Evolutionary conservation across 2,113 vertebrate species (phyloP), one percentile per base, ranked within the genome.

Genomic region (Malurus melanocephalus): DNA sequence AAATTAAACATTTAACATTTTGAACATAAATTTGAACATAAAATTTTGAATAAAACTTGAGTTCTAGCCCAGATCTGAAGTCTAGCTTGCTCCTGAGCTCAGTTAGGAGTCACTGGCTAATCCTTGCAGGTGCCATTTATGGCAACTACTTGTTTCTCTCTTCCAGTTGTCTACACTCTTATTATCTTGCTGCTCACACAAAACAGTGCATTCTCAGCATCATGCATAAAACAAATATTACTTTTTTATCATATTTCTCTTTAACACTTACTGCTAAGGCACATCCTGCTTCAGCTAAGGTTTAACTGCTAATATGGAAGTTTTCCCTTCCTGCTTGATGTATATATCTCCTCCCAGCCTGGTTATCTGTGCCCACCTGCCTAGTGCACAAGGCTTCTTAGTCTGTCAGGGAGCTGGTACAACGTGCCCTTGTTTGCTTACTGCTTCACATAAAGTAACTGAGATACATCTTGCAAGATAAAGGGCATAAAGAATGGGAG

Each of bases 321-420:
- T 27, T 8, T 69, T 91, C 14, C 28, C 20, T 61, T 76, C 28
- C 23, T 55, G 19, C 52, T 83, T 7, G n/a, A 22, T 52, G 42
- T 16, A 10, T 66, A 0, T 15, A 30, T 73, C 0, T 2, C 11
- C 10, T 80, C 35, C 21, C 28, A 48, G 0, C 30, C 67, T 3
- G 0, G 24, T 60, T 88, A 35, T 14, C 65, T 6, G 1, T 86
- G 53, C 77, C 73, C 27, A 62, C 76, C 40, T 76, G 33, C 38
- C 38, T 35, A 33, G 32, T 49, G 27, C 32, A 76, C 33, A 59
- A 60, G 53, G 45, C 48, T 43, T n/a, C 13, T 60, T 45, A 59
- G 52, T 33, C 57, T 78, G 51, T 61, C 46, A 20, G 56, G 23
- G 42, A 79, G 49, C 57, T 80, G 43, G 21, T 22, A 15, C 11